Evolutionary conservation across 2,113 vertebrate genomes (phyloP).

Genomic region (Onychorhynchus coronatus): DNA sequence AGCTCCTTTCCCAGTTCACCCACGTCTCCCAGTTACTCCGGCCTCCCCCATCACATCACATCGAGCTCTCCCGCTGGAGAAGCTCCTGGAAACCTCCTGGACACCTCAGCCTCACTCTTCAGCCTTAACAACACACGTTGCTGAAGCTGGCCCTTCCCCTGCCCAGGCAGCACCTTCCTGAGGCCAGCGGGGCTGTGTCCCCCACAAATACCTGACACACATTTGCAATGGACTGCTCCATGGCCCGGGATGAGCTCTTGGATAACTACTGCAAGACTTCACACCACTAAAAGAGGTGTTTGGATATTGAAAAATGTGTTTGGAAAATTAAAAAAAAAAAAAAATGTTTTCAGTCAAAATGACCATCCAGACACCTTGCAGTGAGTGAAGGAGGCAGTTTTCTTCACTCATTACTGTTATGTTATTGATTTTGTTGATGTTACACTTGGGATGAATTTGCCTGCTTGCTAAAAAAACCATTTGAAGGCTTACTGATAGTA

Average conservation of each 20-base stretch:
- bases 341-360: neutral
- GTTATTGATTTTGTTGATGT: conserved; percentile 28
- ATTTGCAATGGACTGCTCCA: neutral
- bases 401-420: neutral
- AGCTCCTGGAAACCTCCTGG: neutral
- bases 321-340: no score
- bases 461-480: neutral
- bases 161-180: neutral
- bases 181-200: neutral
- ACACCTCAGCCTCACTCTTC: neutral
- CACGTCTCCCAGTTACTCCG: neutral
- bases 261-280: neutral
- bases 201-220: neutral
- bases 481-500: conserved; percentile 48
- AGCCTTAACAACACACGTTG: neutral
- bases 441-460: conserved; percentile 28
- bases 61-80: neutral
- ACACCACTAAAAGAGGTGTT: neutral
- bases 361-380: neutral
- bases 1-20: neutral
- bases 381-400: neutral
- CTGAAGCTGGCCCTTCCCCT: neutral
- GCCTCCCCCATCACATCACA: neutral
- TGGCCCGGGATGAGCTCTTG: neutral
- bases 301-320: neutral